Evolutionary conservation across 2,797 vertebrate genomes (phyloP), one percentile per base, ranked within the genome.

Genomic region (Tauraco hartlaubi): DNA sequence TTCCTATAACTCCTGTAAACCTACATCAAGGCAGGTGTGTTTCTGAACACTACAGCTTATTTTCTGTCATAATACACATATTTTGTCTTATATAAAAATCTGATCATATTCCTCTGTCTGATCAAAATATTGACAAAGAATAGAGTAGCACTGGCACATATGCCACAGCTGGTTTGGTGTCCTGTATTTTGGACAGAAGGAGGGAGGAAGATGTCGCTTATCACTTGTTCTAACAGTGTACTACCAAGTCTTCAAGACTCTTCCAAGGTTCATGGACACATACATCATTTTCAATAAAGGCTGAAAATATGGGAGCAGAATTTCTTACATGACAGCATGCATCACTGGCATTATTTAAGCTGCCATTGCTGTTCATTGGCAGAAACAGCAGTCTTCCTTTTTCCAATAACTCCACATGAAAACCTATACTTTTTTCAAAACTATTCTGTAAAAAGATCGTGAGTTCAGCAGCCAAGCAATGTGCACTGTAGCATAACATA

Each of bases 401-500:
- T 21, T 44, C 20, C 43, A 51, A 37, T 21, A 69, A 66, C 19
- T 31, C 11, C 7, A 25, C 10, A 37, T 43, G 49, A 80, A 91
- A 91, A 80, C 8, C 21, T n/a, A 6, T 5, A 15, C 21, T 63
- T 75, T n/a, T 77, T 20, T 88, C 3, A 68, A 76, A 88, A 74
- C 20, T 19, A 77, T 3, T 12, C 78, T 61, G 20, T 56, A 33
- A 63, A 87, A 85, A 28, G 41, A 52, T 2, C 29, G 9, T 1
- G 13, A 44, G 37, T 17, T 23, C 82, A 87, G 46, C 48, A 92
- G 68, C 9, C 39, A 78, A 85, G 49, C 33, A 62, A 66, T 5
- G n/a, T 3, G 69, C 33, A 52, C 46, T 11, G 46, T 6, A 73
- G 49, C 25, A 66, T 5, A 80, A 43, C 29, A 86, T 94, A 99